phyloP scores from a whole-genome alignment of 2,113 vertebrate genomes.

The Atherinomorus stipes region DNA sequence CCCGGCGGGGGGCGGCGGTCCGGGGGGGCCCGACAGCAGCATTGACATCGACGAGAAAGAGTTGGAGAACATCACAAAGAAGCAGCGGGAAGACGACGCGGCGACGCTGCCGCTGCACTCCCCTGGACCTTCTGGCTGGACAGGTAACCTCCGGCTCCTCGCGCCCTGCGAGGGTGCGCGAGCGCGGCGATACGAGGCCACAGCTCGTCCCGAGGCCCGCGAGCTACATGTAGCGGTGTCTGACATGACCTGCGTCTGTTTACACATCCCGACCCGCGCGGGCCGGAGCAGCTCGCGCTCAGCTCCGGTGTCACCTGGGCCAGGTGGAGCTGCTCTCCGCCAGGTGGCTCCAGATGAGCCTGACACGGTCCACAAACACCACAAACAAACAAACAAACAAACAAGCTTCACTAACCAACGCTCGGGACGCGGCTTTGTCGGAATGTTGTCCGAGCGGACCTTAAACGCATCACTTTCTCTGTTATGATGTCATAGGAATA shows the following conservation, averaged over 20 bases:
- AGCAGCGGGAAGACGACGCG: slow-evolving; percentile 72
- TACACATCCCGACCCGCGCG: neutral
- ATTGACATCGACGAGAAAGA: slow-evolving; percentile 86
- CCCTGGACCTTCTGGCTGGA: slow-evolving; percentile 86
- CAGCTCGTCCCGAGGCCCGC: slow-evolving; percentile 57
- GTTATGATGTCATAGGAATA: no score
- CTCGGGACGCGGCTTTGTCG: no score
- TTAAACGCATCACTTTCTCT: no score
- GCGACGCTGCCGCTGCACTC: slow-evolving; percentile 81
- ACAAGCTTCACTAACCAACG: no score
- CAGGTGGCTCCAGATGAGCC: no score
- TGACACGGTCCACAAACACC: no score
- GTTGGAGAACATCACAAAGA: slow-evolving; percentile 83
- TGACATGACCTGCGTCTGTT: neutral
- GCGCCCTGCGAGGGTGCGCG: neutral
- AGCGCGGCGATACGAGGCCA: slow-evolving; percentile 43
- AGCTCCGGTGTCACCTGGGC: no score
- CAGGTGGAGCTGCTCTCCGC: no score
- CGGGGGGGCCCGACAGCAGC: slow-evolving; percentile 73
- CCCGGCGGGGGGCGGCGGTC: slow-evolving; percentile 71
- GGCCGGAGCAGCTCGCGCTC: no score
- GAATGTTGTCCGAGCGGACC: no score
- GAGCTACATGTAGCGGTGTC: slow-evolving; percentile 25
- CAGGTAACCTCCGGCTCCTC: slow-evolving; percentile 76
- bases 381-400: no score